Percentiles rank a stretch among this genome's conserved stretches.
These are phyloP conservation scores for Sanderia malayensis DNA, from an alignment of 30 jellyfish, hydroid and myxozoan species.

Conservation along the genomic window DNA sequence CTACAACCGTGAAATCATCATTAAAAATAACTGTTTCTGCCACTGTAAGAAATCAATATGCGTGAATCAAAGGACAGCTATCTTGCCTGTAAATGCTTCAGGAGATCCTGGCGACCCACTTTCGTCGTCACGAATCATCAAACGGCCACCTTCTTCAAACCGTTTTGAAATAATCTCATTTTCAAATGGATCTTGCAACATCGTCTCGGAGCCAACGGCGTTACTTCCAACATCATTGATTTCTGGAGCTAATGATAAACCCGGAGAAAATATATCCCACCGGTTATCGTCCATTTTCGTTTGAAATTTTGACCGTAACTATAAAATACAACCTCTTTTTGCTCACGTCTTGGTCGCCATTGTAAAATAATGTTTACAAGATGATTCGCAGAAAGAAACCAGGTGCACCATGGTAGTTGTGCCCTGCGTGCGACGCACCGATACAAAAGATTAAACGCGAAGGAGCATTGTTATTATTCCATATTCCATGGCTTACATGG, in stretches of 20 bases:
- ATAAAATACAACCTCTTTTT: neutral
- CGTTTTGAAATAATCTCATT: slow-evolving; percentile 40
- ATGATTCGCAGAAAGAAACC: too few relatives aligned
- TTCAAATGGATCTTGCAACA: slow-evolving; percentile 36
- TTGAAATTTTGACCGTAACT: neutral
- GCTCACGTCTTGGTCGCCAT: neutral
- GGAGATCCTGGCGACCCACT: neutral
- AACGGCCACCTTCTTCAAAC: slow-evolving; percentile 62
- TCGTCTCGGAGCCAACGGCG: slow-evolving; percentile 14
- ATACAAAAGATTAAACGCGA: too few relatives aligned
- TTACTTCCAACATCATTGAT: slow-evolving; percentile 2
- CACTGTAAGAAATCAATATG: too few relatives aligned
- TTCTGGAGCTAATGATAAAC: neutral
- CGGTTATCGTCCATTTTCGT: slow-evolving; percentile 14
- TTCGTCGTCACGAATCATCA: slow-evolving; percentile 29
- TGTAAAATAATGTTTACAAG: too few relatives aligned
- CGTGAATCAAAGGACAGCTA: neutral
- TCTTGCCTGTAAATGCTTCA: neutral
- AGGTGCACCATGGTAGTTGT: too few relatives aligned
- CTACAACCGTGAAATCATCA: too few relatives aligned
- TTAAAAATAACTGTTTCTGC: too few relatives aligned
- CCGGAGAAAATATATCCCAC: slow-evolving; percentile 27
- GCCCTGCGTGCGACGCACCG: too few relatives aligned
- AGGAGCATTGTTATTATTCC: too few relatives aligned
- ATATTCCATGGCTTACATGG: too few relatives aligned